A percentile compares a stretch with the other conserved stretches of the same genome.
Conservation (phyloP, 1,140 invertebrate species). For the Cotesia glomerata region DNA sequence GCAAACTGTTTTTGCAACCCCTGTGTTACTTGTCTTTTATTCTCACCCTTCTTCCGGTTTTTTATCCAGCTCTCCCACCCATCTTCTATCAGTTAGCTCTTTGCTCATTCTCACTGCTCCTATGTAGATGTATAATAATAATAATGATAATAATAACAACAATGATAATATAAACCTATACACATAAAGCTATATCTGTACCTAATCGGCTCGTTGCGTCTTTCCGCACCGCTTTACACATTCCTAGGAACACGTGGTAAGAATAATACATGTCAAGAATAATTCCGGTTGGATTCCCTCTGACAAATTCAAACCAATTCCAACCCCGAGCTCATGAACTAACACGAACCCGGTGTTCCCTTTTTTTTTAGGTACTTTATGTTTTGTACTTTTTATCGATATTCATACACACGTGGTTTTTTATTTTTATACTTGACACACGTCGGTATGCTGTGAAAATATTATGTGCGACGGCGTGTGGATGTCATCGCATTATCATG, state of each 20-base stretch:
- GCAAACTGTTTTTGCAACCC: neutral
- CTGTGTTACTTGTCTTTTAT: neutral
- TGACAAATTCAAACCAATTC: slow-evolving; percentile 25
- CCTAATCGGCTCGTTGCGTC: slow-evolving; percentile 16
- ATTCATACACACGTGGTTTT: neutral
- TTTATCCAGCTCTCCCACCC: neutral
- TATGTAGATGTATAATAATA: too few species aligned
- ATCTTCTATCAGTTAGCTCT: neutral
- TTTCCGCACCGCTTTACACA: slow-evolving; percentile 24
- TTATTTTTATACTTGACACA: too few species aligned
- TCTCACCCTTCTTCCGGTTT: neutral
- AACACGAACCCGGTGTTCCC: too few species aligned
- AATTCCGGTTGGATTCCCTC: slow-evolving; percentile 22
- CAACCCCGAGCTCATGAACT: neutral
- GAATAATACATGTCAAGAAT: slow-evolving; percentile 30
- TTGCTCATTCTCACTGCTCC: slow-evolving; percentile 1
- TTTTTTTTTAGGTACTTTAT: neutral
- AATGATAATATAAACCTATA: neutral
- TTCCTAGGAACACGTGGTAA: slow-evolving; percentile 19
- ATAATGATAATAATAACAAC: too few species aligned
- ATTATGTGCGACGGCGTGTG: neutral
- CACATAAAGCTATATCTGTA: neutral
- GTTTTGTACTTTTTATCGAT: neutral
- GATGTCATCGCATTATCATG: too few species aligned
- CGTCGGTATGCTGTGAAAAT: too few species aligned